Percentiles rank a stretch among this genome's conserved stretches.
Evolutionary conservation across 1,140 invertebrate genomes (phyloP).

Genomic region (Orius insidiosus): DNA sequence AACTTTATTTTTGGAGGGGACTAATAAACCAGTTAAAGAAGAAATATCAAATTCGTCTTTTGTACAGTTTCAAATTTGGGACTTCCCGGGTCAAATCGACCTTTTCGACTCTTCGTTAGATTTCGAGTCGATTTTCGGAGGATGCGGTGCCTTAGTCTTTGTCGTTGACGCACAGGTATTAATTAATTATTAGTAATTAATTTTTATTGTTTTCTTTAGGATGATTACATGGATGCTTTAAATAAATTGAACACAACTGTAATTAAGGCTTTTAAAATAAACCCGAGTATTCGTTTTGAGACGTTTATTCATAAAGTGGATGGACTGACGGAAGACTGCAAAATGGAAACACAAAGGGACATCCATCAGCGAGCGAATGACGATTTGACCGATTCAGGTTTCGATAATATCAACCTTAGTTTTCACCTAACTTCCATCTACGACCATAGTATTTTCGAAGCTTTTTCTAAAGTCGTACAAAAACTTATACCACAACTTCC

Average conservation of each 20-base stretch:
- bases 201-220: slow-evolving; percentile 36
- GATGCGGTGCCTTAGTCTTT: slow-evolving; percentile 91
- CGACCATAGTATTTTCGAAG: slow-evolving; percentile 99
- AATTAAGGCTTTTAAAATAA: slow-evolving; percentile 88
- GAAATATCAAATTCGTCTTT: slow-evolving; percentile 95
- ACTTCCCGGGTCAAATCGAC: slow-evolving; percentile 97
- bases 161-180: slow-evolving; percentile 96
- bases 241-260: slow-evolving; percentile 87
- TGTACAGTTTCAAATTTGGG: slow-evolving; percentile 99
- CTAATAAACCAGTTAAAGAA: slow-evolving; percentile 97
- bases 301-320: slow-evolving; percentile 97
- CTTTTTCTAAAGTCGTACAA: slow-evolving; percentile 99
- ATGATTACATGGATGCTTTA: slow-evolving; percentile 92
- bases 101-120: slow-evolving; percentile 94
- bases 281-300: slow-evolving; percentile 94
- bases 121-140: slow-evolving; percentile 85
- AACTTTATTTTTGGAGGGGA: slow-evolving; percentile 97
- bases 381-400: slow-evolving; percentile 50
- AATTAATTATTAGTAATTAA: too few species aligned
- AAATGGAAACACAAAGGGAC: slow-evolving; percentile 95
- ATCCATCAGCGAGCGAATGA: slow-evolving; percentile 94
- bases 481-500: slow-evolving; percentile 95
- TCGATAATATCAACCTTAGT: slow-evolving; percentile 72
- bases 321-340: slow-evolving; percentile 83
- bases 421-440: slow-evolving; percentile 99